Conservation (phyloP, 2,888 invertebrate genomes). For the Drosophila demipolita region DNA sequence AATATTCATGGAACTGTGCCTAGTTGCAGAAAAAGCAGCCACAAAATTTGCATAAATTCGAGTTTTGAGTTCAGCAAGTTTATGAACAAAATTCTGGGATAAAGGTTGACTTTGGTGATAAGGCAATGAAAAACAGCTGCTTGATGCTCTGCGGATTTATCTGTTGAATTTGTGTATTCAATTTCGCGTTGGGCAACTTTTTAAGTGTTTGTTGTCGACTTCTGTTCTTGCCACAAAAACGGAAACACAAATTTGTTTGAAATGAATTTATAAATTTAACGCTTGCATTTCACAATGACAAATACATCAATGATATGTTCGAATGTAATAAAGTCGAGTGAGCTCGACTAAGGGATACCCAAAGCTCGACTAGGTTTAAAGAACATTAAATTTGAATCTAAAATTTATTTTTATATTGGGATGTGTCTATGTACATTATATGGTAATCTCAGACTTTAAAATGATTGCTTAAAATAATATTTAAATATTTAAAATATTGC, state of each 20-base stretch:
- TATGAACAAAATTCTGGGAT: background rate
- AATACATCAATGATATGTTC: constrained; percentile 6
- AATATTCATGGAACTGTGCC: constrained; percentile 70
- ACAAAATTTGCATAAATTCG: constrained; percentile 66
- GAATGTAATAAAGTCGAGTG: background rate
- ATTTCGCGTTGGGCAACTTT: constrained; percentile 41
- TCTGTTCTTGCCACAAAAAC: constrained; percentile 42
- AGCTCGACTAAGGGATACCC: background rate
- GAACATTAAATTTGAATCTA: no score
- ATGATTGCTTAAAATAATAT: no score
- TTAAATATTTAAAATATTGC: no score
- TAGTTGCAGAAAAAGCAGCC: constrained; percentile 57
- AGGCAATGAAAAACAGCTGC: constrained; percentile 23
- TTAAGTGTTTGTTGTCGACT: constrained; percentile 26
- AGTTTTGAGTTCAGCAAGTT: constrained; percentile 36
- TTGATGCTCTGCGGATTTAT: constrained; percentile 27
- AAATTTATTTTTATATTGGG: no score
- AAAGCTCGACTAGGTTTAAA: no score
- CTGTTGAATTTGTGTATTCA: constrained; percentile 19
- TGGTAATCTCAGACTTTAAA: no score
- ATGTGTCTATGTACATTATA: no score
- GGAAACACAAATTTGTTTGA: constrained; percentile 43
- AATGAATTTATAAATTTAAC: constrained; percentile 66
- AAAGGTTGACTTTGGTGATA: background rate
- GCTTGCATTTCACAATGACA: constrained; percentile 45